Evolutionary conservation across 2,113 vertebrate species (phyloP).

Genomic region (Trematomus loennbergii): DNA sequence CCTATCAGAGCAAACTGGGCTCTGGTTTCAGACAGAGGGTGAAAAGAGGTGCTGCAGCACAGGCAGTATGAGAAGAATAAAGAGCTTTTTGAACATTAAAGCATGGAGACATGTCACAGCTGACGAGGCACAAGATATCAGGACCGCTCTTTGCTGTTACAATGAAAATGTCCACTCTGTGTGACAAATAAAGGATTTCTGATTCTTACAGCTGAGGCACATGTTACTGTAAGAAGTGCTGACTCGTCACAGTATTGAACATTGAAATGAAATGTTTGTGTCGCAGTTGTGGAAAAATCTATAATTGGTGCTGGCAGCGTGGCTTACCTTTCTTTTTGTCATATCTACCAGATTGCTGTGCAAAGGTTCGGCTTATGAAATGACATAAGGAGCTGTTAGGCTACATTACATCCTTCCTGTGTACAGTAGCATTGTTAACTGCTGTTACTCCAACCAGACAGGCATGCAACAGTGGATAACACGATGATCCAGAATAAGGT

Average conservation of each 20-base stretch:
- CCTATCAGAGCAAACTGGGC: too few species aligned
- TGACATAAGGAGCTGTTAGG: constrained; percentile 32
- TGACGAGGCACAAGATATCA: too few species aligned
- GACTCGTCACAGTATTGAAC: constrained; percentile 9
- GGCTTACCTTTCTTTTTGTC: constrained; percentile 12
- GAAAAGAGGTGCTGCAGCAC: too few species aligned
- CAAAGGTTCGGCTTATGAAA: constrained; percentile 13
- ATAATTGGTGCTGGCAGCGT: not conserved
- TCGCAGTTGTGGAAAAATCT: constrained; percentile 1
- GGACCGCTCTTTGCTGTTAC: too few species aligned
- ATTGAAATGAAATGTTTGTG: not conserved
- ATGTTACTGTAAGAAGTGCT: constrained; percentile 45
- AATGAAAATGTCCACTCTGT: too few species aligned
- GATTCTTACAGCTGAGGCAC: not conserved
- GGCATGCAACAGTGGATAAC: constrained; percentile 21
- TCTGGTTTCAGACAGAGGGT: too few species aligned
- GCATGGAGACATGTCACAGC: too few species aligned
- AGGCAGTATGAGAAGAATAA: too few species aligned
- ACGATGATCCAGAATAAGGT: constrained; percentile 13
- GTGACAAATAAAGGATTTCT: too few species aligned
- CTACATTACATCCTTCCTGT: constrained; percentile 13
- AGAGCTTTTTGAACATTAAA: too few species aligned
- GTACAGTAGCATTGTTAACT: constrained; percentile 20
- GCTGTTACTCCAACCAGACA: constrained; percentile 6
- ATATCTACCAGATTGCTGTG: constrained; percentile 12